Evolutionary conservation across 2,888 invertebrate genomes (phyloP).

Genomic region (Cryptops parisi): DNA sequence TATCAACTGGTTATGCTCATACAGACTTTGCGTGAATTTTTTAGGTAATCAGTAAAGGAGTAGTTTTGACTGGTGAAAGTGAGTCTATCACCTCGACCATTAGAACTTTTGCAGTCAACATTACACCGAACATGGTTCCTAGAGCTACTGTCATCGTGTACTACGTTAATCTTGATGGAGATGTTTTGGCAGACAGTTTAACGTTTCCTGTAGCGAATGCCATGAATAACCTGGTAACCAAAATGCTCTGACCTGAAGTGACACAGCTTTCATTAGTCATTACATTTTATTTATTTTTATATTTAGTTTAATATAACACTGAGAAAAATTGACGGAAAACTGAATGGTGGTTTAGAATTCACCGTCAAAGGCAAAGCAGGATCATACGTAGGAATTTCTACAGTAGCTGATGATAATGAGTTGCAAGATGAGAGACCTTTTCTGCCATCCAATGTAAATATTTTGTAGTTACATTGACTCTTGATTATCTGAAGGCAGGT

Average conservation of each 20-base stretch:
- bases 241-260: too few species aligned
- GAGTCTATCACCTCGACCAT: constrained; percentile 58
- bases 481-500: too few species aligned
- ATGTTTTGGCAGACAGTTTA: constrained; percentile 77
- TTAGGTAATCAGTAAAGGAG: constrained; percentile 72
- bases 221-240: too few species aligned
- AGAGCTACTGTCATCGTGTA: constrained; percentile 80
- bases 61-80: constrained; percentile 67
- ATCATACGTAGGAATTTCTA: constrained; percentile 82
- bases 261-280: too few species aligned
- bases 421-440: too few species aligned
- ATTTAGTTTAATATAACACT: constrained; percentile 36
- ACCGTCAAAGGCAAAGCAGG: constrained; percentile 89
- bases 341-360: constrained; percentile 83
- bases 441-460: too few species aligned
- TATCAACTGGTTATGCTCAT: neutral
- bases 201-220: constrained; percentile 96
- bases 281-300: constrained; percentile 2
- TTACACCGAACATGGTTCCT: constrained; percentile 50
- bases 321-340: constrained; percentile 85
- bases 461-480: too few species aligned
- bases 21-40: too few species aligned
- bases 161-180: constrained; percentile 61
- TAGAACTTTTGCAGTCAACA: constrained; percentile 34
- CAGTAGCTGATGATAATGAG: constrained; percentile 70